Conservation (phyloP, 2,797 vertebrate genomes). For the Hephaestus fuliginosus region DNA sequence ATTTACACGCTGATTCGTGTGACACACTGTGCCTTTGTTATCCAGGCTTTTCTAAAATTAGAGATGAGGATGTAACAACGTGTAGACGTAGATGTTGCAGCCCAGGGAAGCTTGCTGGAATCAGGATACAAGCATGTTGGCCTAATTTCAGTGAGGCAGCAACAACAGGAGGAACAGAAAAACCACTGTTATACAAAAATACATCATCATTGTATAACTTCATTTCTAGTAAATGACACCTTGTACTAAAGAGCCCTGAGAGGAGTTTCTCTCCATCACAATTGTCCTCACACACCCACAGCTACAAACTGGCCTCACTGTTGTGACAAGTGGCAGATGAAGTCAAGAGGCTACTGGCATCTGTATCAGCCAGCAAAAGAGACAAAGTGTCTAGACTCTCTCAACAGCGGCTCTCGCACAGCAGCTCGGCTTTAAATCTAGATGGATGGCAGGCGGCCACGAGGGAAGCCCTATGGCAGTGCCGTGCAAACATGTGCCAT, state of each 20-base stretch:
- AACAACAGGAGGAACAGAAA: background rate
- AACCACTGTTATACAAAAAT: background rate
- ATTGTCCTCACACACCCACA: background rate
- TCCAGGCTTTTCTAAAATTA: slow-evolving; percentile 31
- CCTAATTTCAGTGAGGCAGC: background rate
- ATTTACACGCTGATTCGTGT: slow-evolving; percentile 46
- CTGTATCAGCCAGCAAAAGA: slow-evolving; percentile 23
- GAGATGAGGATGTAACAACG: slow-evolving; percentile 18
- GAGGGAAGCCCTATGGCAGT: slow-evolving; percentile 55
- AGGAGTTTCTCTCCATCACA: background rate
- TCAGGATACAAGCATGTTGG: background rate
- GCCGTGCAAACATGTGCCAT: slow-evolving; percentile 63
- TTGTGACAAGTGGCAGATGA: slow-evolving; percentile 32
- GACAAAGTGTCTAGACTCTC: slow-evolving; percentile 41
- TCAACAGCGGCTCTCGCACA: slow-evolving; percentile 44
- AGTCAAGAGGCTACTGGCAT: slow-evolving; percentile 37
- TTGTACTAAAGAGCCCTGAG: background rate
- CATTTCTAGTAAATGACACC: background rate
- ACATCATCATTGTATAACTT: background rate
- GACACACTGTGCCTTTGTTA: slow-evolving; percentile 59
- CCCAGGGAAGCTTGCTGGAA: background rate
- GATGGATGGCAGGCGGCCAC: slow-evolving; percentile 59
- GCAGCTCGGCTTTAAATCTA: slow-evolving; percentile 57
- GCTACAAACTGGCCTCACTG: background rate
- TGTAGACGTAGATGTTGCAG: slow-evolving; percentile 1